Conservation (phyloP, 92 coral and sea anemone species). For the Palythoa grandiflora region DNA sequence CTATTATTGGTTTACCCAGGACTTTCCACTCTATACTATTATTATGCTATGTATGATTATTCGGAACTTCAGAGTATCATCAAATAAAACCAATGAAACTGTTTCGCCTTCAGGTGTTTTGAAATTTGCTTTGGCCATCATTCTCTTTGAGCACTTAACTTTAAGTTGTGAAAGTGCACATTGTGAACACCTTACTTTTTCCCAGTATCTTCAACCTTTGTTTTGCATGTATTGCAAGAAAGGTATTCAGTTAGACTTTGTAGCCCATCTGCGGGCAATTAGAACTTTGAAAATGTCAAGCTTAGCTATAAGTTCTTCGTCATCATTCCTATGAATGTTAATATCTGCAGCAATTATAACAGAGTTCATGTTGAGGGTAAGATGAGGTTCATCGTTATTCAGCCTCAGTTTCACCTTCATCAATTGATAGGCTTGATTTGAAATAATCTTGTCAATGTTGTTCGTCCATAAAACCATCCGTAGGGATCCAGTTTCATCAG, state of each 20-base stretch:
- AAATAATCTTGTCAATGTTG: conserved; percentile 39
- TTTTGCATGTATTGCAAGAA: conserved; percentile 1
- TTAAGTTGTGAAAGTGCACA: conserved; percentile 1
- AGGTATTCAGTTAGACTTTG: not conserved
- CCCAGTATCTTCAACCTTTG: not conserved
- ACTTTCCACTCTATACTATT: too few relatives aligned
- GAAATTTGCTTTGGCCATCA: conserved; percentile 3
- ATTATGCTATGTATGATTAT: too few relatives aligned
- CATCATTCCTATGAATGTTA: not conserved
- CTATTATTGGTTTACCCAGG: too few relatives aligned
- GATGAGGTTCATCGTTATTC: conserved; percentile 45
- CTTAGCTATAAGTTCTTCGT: conserved; percentile 8
- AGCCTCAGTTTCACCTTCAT: conserved; percentile 48
- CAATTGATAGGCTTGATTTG: conserved; percentile 22
- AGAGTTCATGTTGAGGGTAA: conserved; percentile 52
- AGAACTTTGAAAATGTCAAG: not conserved
- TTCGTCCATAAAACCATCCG: conserved; percentile 45
- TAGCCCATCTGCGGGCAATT: conserved; percentile 17
- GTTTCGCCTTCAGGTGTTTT: not conserved
- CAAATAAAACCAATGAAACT: not conserved
- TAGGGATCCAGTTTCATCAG: conserved; percentile 39
- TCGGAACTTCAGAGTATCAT: not conserved
- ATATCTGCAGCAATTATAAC: not conserved
- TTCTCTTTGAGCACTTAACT: not conserved
- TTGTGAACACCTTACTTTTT: conserved; percentile 12